phyloP scores from a whole-genome alignment of 2,113 vertebrate genomes.

The Gallinago paraguaiae region DNA sequence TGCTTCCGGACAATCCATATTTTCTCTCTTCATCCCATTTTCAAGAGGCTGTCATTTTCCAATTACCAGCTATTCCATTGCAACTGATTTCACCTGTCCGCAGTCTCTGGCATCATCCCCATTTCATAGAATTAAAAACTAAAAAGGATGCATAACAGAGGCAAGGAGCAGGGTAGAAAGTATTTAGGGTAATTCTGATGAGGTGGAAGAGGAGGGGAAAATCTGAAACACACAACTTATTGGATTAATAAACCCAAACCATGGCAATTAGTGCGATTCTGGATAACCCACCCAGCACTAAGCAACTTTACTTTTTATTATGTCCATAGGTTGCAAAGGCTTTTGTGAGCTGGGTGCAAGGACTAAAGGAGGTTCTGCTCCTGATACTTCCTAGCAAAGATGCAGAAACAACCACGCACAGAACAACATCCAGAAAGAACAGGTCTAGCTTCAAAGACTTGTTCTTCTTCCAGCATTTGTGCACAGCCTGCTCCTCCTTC shows the following conservation, averaged over 20 bases:
- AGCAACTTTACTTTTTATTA: not conserved
- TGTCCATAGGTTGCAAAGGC: not conserved
- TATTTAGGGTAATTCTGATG: not conserved
- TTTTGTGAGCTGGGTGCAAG: not conserved
- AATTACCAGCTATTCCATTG: not conserved
- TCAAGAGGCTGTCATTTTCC: not conserved
- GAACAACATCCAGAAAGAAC: not conserved
- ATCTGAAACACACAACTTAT: not conserved
- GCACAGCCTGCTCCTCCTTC: not conserved
- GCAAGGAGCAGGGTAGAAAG: not conserved
- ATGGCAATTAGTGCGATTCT: not conserved
- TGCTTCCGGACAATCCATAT: accelerated
- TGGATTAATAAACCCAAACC: not conserved
- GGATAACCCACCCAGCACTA: not conserved
- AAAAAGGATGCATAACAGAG: not conserved
- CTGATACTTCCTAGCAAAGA: not conserved
- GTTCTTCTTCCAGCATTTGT: not conserved
- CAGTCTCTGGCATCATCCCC: not conserved
- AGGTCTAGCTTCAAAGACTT: not conserved
- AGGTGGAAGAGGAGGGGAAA: not conserved
- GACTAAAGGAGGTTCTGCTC: not conserved
- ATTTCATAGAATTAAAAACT: not conserved
- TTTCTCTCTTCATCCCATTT: not conserved
- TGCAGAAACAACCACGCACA: not conserved
- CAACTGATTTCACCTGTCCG: not conserved